phyloP scores from a whole-genome alignment of 1,140 invertebrate genomes.

The Centruroides sculpturatus region DNA sequence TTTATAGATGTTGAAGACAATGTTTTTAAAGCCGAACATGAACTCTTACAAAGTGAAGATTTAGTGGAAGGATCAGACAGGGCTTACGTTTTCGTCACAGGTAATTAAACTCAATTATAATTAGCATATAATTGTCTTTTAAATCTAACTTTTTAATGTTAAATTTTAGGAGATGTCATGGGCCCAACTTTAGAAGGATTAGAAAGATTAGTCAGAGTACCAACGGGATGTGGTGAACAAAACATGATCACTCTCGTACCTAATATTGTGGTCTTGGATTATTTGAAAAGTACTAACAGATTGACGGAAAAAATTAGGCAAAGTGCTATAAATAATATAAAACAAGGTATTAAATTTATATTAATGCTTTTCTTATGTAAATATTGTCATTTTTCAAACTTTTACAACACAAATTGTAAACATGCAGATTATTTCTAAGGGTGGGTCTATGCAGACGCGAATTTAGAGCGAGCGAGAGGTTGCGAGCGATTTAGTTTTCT shows the following conservation, averaged over 20 bases:
- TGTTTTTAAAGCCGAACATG: constrained; percentile 3
- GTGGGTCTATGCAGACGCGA: no score
- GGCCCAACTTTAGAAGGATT: constrained; percentile 28
- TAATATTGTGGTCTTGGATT: constrained; percentile 52
- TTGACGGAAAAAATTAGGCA: constrained; percentile 32
- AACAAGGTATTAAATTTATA: constrained; percentile 27
- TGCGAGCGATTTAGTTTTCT: no score
- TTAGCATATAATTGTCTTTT: neutral
- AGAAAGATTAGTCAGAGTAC: constrained; percentile 27
- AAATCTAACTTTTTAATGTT: neutral
- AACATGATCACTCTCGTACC: constrained; percentile 63
- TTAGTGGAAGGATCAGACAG: constrained; percentile 39
- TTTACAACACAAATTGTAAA: no score
- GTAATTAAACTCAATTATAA: constrained; percentile 28
- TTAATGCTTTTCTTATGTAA: no score
- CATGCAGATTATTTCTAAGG: no score
- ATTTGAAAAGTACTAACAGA: constrained; percentile 38
- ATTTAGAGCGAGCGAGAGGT: no score
- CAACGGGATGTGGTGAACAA: constrained; percentile 59
- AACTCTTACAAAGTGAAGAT: constrained; percentile 14
- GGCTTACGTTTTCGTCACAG: constrained; percentile 38
- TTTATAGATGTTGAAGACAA: neutral
- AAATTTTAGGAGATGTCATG: constrained; percentile 35
- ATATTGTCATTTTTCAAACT: no score
- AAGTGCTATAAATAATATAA: constrained; percentile 46